Evolutionary conservation across 2,888 invertebrate genomes (phyloP).

Genomic region (Furcula furcula): DNA sequence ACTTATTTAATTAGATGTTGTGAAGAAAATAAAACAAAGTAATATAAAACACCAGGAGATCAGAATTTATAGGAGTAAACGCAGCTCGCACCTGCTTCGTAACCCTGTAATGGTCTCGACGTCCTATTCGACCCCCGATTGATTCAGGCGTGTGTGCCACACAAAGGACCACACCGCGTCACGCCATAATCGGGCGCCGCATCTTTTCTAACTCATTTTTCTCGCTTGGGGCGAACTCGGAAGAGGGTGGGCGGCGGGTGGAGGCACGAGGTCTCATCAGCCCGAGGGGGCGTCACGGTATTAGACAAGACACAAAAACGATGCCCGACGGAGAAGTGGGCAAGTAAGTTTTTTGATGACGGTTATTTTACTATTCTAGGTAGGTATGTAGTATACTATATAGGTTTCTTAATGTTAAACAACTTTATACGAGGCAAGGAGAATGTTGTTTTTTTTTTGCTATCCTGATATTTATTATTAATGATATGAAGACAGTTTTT

Average conservation of each 20-base stretch:
- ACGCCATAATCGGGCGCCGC: conserved; percentile 77
- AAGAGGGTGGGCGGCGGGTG: conserved; percentile 35
- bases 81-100: conserved; percentile 42
- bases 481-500: no score
- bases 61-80: conserved; percentile 40
- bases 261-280: conserved; percentile 58
- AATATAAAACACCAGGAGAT: conserved; percentile 31
- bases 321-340: conserved; percentile 67
- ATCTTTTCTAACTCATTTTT: conserved; percentile 83
- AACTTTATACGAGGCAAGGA: conserved; percentile 15
- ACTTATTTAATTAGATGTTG: background rate
- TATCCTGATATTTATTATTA: no score
- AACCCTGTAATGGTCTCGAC: conserved; percentile 46
- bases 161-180: conserved; percentile 67
- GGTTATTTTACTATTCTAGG: conserved; percentile 44
- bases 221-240: conserved; percentile 64
- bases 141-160: conserved; percentile 72
- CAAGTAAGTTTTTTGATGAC: conserved; percentile 69
- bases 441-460: no score
- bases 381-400: no score
- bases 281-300: conserved; percentile 73
- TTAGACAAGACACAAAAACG: conserved; percentile 82
- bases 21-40: background rate
- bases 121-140: conserved; percentile 59
- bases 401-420: conserved; percentile 35